Evolutionary conservation across 2,113 vertebrate genomes (phyloP).

Genomic region (sheep (Ovis aries)): ARS-UI_Ramb_v3.0 NC_056070.1:7490501-7491000

Average conservation of each 20-base stretch:
- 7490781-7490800: not conserved
- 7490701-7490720: not conserved
- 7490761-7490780: not conserved
- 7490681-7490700: not conserved
- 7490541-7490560: not conserved
- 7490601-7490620: not conserved
- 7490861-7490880: slow-evolving; percentile 93
- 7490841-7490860: slow-evolving; percentile 99
- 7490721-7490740: not conserved
- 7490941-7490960: slow-evolving; percentile 78
- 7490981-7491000: not conserved
- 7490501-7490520: not conserved
- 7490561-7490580: not conserved
- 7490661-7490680: not conserved
- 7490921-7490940: slow-evolving; percentile 98
- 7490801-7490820: slow-evolving; percentile 23
- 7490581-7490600: not conserved
- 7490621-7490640: not conserved
- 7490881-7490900: slow-evolving; percentile 96
- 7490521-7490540: not conserved
- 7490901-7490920: slow-evolving; percentile 97
- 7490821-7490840: slow-evolving; percentile 95
- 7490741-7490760: slow-evolving; percentile 12
- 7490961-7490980: not conserved
- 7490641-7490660: not conserved